A percentile compares a stretch with the other conserved stretches of the same genome.
These are phyloP conservation scores for Caenorhabditis tropicalis DNA, from an alignment of 1,140 invertebrate species.

Conservation along the genomic window DNA sequence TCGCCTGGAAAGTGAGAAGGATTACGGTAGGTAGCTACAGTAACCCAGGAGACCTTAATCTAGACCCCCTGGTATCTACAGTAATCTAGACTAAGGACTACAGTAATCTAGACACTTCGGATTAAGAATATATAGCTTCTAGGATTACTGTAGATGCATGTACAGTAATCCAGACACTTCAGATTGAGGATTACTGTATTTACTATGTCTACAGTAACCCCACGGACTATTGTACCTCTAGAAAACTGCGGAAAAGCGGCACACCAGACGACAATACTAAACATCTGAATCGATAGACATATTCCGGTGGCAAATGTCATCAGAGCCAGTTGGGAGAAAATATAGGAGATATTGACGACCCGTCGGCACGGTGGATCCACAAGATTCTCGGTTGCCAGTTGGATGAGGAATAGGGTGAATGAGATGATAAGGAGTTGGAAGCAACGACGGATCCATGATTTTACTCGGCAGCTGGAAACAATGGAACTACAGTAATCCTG, in stretches of 20 bases:
- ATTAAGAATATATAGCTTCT: too few relatives aligned
- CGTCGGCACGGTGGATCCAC: conserved; percentile 39
- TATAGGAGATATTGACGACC: conserved; percentile 47
- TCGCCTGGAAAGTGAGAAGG: conserved; percentile 4
- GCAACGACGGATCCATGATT: conserved; percentile 45
- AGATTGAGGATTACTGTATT: background rate
- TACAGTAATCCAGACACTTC: background rate
- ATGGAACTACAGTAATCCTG: too few relatives aligned
- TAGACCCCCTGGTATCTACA: too few relatives aligned
- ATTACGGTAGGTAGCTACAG: too few relatives aligned
- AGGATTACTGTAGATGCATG: too few relatives aligned
- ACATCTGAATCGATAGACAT: conserved; percentile 29
- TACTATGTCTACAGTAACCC: background rate
- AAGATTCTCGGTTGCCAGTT: conserved; percentile 28
- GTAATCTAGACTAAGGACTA: too few relatives aligned
- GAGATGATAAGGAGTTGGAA: background rate
- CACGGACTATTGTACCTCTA: background rate
- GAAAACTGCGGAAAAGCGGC: conserved; percentile 40
- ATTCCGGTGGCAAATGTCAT: conserved; percentile 19
- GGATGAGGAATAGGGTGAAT: background rate
- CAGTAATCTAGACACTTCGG: too few relatives aligned
- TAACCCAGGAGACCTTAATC: too few relatives aligned
- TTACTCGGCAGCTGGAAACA: conserved; percentile 45
- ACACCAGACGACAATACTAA: conserved; percentile 38
- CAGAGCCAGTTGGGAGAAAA: conserved; percentile 46